Percentiles rank a stretch among this genome's conserved stretches.
These are phyloP conservation scores for Pomacea maculata DNA, from an alignment of 1,140 invertebrate genomes.

Conservation along the genomic window DNA sequence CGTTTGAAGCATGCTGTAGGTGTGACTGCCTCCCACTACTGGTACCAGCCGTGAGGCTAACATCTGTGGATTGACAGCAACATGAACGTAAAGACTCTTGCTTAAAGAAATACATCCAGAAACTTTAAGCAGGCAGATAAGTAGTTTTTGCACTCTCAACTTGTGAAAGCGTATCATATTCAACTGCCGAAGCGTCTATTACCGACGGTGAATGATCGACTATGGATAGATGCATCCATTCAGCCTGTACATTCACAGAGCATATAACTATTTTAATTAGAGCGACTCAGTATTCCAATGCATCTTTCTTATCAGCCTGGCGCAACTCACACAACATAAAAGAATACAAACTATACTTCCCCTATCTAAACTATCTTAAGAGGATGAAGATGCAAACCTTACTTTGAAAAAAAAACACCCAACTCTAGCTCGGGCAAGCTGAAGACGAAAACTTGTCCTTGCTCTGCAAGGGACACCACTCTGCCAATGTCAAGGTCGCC, in stretches of 20 bases:
- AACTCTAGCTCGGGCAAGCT: neutral
- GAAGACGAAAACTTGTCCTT: slow-evolving; percentile 4
- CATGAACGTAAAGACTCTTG: neutral
- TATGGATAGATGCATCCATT: neutral
- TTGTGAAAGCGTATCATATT: no score
- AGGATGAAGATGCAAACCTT: neutral
- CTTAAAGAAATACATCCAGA: neutral
- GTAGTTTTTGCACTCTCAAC: no score
- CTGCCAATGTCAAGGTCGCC: neutral
- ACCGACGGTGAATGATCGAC: neutral
- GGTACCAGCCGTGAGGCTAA: slow-evolving; percentile 2
- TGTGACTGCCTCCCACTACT: slow-evolving; percentile 2
- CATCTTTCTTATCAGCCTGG: no score
- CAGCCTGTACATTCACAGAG: no score
- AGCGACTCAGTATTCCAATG: no score
- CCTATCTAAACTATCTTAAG: no score
- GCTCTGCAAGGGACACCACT: neutral
- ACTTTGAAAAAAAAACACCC: neutral
- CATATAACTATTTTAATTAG: no score
- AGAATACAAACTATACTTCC: no score
- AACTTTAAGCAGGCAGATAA: neutral
- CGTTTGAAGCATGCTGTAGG: slow-evolving; percentile 7
- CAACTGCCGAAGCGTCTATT: no score
- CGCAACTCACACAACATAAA: no score
- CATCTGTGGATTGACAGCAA: neutral